A percentile compares a stretch with the other conserved stretches of the same genome.
These are phyloP conservation scores for Gambelia wislizenii DNA, from an alignment of 2,797 vertebrate species.

Conservation along the genomic window DNA sequence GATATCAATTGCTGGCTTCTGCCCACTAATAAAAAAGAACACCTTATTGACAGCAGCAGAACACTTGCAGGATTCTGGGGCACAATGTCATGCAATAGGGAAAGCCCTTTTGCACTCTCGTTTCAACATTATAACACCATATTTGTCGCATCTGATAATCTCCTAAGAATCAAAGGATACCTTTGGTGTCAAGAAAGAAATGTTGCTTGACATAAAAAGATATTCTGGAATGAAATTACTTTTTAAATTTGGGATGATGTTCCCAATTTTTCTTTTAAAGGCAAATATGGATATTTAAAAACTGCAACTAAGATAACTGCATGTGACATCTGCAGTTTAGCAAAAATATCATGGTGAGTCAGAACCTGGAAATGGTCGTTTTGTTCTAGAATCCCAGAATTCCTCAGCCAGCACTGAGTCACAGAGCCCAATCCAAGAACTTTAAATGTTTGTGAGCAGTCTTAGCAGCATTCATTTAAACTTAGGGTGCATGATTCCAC, in stretches of 20 bases:
- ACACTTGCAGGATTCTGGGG: no score
- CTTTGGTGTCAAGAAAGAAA: neutral
- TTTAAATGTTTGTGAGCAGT: neutral
- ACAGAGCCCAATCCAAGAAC: neutral
- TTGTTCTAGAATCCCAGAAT: no score
- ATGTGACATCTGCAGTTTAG: neutral
- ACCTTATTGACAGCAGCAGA: no score
- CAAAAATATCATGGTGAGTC: neutral
- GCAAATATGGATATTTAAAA: neutral
- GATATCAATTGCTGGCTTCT: no score
- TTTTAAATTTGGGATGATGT: neutral
- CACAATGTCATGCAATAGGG: no score
- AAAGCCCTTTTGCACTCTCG: no score
- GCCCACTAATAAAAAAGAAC: no score
- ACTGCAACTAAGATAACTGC: neutral
- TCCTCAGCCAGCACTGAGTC: neutral
- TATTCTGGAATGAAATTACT: neutral
- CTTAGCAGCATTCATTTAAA: neutral
- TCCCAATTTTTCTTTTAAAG: neutral
- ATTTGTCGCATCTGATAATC: no score
- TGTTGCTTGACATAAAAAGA: neutral
- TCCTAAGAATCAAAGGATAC: no score
- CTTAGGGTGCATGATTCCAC: no score
- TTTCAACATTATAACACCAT: no score
- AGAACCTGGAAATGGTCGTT: no score